A percentile compares a stretch with the other conserved stretches of the same genome.
phyloP scores from a whole-genome alignment of 2,888 invertebrate species.

The Isoperla grammatica region DNA sequence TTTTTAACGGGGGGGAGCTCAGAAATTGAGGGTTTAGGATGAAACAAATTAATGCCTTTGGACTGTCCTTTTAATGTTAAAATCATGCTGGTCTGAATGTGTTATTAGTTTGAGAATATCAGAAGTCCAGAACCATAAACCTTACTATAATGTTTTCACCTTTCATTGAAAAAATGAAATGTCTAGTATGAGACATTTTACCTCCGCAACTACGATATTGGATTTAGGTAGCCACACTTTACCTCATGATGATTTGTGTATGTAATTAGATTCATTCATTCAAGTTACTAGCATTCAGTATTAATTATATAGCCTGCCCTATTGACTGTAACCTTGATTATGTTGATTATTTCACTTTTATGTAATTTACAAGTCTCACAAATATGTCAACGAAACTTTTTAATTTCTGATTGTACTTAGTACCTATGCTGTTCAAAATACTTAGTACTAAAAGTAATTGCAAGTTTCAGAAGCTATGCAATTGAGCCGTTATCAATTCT shows the following conservation, averaged over 20 bases:
- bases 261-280: neutral
- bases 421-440: no score
- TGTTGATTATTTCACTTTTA: no score
- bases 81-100: neutral
- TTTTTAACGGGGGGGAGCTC: constrained; percentile 14
- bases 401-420: no score
- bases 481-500: no score
- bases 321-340: no score
- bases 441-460: no score
- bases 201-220: neutral
- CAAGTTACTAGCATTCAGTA: no score
- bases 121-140: neutral
- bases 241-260: neutral
- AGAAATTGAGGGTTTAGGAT: neutral
- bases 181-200: neutral
- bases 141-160: neutral
- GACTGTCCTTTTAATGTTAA: constrained; percentile 22
- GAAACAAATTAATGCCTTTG: constrained; percentile 22
- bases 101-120: neutral
- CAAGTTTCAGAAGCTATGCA: no score
- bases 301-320: no score
- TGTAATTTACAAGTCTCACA: no score
- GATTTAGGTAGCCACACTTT: neutral
- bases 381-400: no score
- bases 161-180: neutral